These are phyloP conservation scores for Halcyon malimbica DNA, from an alignment of 2,113 vertebrate genomes.

Conservation along the genomic window DNA sequence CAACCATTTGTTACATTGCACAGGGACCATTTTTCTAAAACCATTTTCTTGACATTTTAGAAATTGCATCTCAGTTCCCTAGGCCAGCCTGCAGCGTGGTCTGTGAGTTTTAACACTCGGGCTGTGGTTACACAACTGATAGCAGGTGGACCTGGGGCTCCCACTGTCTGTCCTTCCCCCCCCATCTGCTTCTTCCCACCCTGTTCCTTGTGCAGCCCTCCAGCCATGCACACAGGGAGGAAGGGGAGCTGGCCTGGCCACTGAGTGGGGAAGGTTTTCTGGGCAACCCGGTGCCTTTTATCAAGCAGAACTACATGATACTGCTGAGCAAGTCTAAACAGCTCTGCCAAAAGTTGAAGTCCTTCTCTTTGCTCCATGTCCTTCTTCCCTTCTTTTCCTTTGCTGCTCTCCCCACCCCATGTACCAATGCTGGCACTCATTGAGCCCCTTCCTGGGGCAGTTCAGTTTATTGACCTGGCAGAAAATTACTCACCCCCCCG, in stretches of 20 bases:
- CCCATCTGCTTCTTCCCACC: rapidly evolving
- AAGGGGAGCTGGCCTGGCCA: rapidly evolving
- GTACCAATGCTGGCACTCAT: neutral
- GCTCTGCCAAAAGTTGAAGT: neutral
- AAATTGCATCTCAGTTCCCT: neutral
- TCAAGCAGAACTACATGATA: neutral
- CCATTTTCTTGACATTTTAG: neutral
- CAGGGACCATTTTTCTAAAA: neutral
- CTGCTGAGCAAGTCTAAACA: neutral
- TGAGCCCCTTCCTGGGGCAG: neutral
- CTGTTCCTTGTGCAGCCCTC: neutral
- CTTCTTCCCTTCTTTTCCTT: neutral
- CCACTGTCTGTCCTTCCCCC: rapidly evolving
- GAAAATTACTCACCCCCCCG: neutral
- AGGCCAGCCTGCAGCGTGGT: neutral
- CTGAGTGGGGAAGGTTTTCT: neutral
- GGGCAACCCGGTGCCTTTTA: neutral
- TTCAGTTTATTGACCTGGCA: neutral
- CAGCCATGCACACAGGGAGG: rapidly evolving
- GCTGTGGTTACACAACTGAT: neutral
- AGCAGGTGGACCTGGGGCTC: neutral
- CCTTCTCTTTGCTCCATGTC: neutral
- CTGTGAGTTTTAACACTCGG: neutral
- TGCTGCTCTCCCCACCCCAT: neutral
- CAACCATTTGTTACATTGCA: neutral